Conservation (phyloP, 1,140 invertebrate genomes). For the Drosophila nasuta region DNA sequence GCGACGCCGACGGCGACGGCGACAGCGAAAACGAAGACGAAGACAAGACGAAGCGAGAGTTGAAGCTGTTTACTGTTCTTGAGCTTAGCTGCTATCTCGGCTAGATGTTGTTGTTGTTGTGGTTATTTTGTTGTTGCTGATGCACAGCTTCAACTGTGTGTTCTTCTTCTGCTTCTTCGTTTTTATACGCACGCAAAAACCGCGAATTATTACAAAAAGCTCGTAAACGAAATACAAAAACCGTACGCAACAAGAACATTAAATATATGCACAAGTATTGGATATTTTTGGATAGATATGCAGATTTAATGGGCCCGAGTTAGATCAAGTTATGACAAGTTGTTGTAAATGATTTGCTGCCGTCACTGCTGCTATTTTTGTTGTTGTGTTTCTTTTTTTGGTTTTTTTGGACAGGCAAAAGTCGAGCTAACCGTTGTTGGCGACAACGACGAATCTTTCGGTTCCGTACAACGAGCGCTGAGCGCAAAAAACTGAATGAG, state of each 20-base stretch:
- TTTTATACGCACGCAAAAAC: constrained; percentile 54
- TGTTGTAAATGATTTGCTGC: constrained; percentile 21
- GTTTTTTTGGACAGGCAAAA: constrained; percentile 48
- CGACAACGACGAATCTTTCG: constrained; percentile 71
- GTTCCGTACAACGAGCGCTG: constrained; percentile 81
- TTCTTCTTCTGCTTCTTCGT: constrained; percentile 25
- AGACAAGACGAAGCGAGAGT: constrained; percentile 1
- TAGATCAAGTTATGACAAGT: constrained; percentile 53
- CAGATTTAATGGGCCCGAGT: constrained; percentile 40
- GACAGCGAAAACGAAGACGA: constrained; percentile 18
- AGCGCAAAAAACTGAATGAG: constrained; percentile 83
- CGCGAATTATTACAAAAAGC: constrained; percentile 59
- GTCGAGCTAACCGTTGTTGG: constrained; percentile 44
- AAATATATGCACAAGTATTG: constrained; percentile 1
- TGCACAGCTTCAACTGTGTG: constrained; percentile 47
- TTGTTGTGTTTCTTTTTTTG: constrained; percentile 14
- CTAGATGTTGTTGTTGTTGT: constrained; percentile 24
- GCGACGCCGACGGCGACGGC: neutral
- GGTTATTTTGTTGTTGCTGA: constrained; percentile 28
- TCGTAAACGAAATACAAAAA: constrained; percentile 31
- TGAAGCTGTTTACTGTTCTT: constrained; percentile 73
- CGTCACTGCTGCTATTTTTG: constrained; percentile 9
- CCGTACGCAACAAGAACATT: constrained; percentile 12
- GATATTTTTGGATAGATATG: constrained; percentile 26
- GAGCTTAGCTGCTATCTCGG: constrained; percentile 60